Conservation (phyloP, 2,797 vertebrate genomes). For the Acrossocheilus fasciatus region DNA sequence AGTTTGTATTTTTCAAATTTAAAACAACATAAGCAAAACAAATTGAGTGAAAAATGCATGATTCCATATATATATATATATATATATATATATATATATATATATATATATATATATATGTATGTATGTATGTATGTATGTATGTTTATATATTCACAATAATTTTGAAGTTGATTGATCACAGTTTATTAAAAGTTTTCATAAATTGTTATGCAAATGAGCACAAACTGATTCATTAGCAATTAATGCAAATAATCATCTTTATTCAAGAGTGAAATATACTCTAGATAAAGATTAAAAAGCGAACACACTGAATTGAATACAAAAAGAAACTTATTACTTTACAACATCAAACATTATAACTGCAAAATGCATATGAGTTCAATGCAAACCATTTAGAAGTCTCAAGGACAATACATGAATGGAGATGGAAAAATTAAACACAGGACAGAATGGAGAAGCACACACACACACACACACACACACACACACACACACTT, state of each 20-base stretch:
- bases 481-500: background rate
- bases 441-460: background rate
- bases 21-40: too few relatives aligned
- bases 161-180: too few relatives aligned
- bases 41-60: too few relatives aligned
- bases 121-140: too few relatives aligned
- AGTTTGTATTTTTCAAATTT: too few relatives aligned
- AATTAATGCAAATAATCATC: constrained; percentile 26
- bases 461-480: constrained; percentile 15
- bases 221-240: constrained; percentile 8
- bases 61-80: too few relatives aligned
- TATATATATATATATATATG: too few relatives aligned
- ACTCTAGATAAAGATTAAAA: constrained; percentile 30
- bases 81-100: too few relatives aligned
- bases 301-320: background rate
- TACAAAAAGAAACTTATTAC: background rate
- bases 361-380: background rate
- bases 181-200: background rate
- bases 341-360: background rate
- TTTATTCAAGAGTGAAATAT: constrained; percentile 35
- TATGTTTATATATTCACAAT: too few relatives aligned
- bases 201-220: background rate
- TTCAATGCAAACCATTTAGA: background rate
- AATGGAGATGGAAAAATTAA: background rate
- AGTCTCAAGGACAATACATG: background rate